Evolutionary conservation across 2,797 vertebrate genomes (phyloP).

Genomic region (Hyperoplus lanceolatus): DNA sequence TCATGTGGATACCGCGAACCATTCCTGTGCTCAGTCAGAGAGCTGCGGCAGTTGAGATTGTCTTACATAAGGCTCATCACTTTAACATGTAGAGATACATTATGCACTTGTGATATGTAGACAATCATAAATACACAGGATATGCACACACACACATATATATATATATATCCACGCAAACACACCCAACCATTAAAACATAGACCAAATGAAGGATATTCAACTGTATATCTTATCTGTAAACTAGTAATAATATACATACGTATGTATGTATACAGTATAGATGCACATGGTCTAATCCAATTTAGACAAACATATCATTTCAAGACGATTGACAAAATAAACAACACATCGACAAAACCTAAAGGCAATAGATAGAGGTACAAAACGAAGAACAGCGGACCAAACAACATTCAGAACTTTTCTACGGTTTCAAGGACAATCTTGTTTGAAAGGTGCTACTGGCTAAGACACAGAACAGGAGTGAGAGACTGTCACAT

Average conservation of each 20-base stretch:
- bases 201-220: conserved; percentile 41
- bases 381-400: conserved; percentile 51
- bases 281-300: conserved; percentile 52
- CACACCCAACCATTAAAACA: conserved; percentile 46
- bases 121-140: conserved; percentile 42
- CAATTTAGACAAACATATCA: conserved; percentile 49
- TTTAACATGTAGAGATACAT: conserved; percentile 56
- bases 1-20: conserved; percentile 58
- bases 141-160: conserved; percentile 8
- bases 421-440: conserved; percentile 49
- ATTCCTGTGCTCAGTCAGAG: conserved; percentile 62
- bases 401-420: conserved; percentile 50
- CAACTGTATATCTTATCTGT: conserved; percentile 51
- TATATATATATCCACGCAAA: conserved; percentile 31
- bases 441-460: conserved; percentile 59
- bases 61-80: conserved; percentile 70
- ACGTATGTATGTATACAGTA: conserved; percentile 14
- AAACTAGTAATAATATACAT: conserved; percentile 33
- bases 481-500: conserved; percentile 59
- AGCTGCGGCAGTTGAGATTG: conserved; percentile 76
- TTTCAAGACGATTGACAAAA: conserved; percentile 36
- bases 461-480: conserved; percentile 67
- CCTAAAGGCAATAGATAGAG: conserved; percentile 42
- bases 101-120: conserved; percentile 40
- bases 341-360: conserved; percentile 53